These are phyloP conservation scores for Nymphalis io DNA, from an alignment of 1,140 invertebrate genomes.

Conservation along the genomic window DNA sequence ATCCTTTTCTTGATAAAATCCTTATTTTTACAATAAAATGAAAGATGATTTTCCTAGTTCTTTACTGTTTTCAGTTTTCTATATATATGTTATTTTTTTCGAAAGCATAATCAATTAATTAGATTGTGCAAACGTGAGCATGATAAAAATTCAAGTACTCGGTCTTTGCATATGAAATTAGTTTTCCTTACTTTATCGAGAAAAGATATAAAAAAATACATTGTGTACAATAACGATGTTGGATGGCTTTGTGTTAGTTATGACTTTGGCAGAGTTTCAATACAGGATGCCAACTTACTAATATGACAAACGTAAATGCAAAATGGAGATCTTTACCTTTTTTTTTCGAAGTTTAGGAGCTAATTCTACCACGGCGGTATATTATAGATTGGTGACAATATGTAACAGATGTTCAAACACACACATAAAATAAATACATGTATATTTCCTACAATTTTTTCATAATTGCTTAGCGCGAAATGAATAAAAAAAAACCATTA, in stretches of 20 bases:
- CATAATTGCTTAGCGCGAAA: too few relatives aligned
- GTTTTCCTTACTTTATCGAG: conserved; percentile 10
- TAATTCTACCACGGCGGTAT: too few relatives aligned
- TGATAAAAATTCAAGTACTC: conserved; percentile 7
- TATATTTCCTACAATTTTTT: too few relatives aligned
- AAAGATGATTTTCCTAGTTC: too few relatives aligned
- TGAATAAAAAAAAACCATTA: too few relatives aligned
- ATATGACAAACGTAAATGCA: background rate
- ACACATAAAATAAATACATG: too few relatives aligned
- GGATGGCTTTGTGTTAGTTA: conserved; percentile 2
- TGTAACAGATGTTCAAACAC: too few relatives aligned
- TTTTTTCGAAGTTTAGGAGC: too few relatives aligned
- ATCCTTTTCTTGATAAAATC: too few relatives aligned
- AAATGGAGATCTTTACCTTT: too few relatives aligned
- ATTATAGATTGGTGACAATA: too few relatives aligned
- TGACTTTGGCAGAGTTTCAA: conserved; percentile 17
- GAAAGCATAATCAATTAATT: conserved; percentile 10
- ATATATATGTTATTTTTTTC: background rate
- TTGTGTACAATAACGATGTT: conserved; percentile 9
- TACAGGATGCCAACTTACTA: conserved; percentile 14
- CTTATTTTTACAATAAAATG: too few relatives aligned
- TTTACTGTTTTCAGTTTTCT: background rate
- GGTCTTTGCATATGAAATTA: conserved; percentile 19
- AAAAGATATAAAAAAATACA: conserved; percentile 15
- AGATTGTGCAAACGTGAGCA: conserved; percentile 4